phyloP scores from a whole-genome alignment of 1,140 invertebrate genomes.

The Diprion similis region DNA sequence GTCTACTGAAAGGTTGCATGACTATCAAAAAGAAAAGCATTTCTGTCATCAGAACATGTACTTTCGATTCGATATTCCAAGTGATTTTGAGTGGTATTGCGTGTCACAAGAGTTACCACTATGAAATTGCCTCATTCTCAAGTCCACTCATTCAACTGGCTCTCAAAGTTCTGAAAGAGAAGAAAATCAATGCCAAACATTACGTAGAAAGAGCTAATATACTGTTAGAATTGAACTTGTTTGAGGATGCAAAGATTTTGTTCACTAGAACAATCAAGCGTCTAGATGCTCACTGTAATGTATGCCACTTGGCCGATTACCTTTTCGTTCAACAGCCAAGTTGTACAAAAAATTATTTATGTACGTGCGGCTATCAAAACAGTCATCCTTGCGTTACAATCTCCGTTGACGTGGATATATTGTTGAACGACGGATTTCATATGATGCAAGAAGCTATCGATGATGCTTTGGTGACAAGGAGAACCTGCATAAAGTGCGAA shows the following conservation, averaged over 20 bases:
- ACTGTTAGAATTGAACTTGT: background rate
- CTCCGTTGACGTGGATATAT: conserved; percentile 14
- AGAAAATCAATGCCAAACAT: background rate
- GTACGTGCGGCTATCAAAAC: conserved; percentile 15
- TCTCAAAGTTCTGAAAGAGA: background rate
- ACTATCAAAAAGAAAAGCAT: background rate
- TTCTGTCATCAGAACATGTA: conserved; percentile 18
- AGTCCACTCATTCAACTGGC: background rate
- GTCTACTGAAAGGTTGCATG: background rate
- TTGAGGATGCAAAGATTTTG: background rate
- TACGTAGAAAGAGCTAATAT: background rate
- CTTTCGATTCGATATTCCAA: conserved; percentile 22
- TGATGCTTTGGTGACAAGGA: background rate
- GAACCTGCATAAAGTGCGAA: conserved; percentile 18
- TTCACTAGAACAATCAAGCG: conserved; percentile 17
- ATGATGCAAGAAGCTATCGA: conserved; percentile 25
- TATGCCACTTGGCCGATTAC: conserved; percentile 13
- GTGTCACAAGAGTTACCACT: background rate
- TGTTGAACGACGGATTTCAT: conserved; percentile 19
- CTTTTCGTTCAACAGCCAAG: conserved; percentile 15
- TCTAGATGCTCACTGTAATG: conserved; percentile 20
- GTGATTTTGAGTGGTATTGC: conserved; percentile 17
- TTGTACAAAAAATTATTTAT: background rate
- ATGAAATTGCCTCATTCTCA: background rate
- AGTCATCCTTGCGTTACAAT: background rate